phyloP scores from a whole-genome alignment of 2,888 invertebrate species.

The Drosophila emarginata region DNA sequence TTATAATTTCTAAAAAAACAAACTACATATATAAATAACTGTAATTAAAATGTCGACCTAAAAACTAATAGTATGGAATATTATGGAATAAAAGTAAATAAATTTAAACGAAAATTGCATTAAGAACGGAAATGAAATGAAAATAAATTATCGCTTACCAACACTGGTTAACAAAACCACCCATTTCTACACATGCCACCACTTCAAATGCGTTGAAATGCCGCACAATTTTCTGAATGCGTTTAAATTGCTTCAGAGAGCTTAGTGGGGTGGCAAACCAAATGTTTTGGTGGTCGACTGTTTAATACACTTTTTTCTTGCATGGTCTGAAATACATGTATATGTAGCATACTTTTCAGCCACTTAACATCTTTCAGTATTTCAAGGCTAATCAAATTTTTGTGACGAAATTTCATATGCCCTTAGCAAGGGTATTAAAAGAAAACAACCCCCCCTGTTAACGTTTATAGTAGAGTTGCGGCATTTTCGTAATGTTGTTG shows the following conservation, averaged over 20 bases:
- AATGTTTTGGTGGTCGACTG: not conserved
- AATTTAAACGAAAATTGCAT: slow-evolving; percentile 41
- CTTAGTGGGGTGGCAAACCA: not conserved
- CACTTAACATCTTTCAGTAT: not conserved
- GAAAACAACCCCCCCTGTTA: slow-evolving; percentile 42
- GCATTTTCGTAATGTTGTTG: slow-evolving; percentile 30
- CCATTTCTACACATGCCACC: slow-evolving; percentile 49
- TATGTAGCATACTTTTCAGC: slow-evolving; percentile 5
- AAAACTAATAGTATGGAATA: slow-evolving; percentile 37
- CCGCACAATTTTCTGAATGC: slow-evolving; percentile 58
- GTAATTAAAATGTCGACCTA: slow-evolving; percentile 50
- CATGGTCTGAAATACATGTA: not conserved
- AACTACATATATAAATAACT: slow-evolving; percentile 22
- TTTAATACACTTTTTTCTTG: not conserved
- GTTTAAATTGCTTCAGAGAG: slow-evolving; percentile 67
- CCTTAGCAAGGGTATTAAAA: slow-evolving; percentile 12
- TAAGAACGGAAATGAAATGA: slow-evolving; percentile 25
- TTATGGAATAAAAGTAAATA: slow-evolving; percentile 26
- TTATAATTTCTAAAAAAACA: slow-evolving; percentile 27
- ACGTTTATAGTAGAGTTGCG: slow-evolving; percentile 4
- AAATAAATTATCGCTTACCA: slow-evolving; percentile 56
- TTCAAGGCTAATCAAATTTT: not conserved
- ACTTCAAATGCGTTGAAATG: slow-evolving; percentile 66
- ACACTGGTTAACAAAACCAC: slow-evolving; percentile 35
- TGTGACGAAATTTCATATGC: not conserved